These are phyloP conservation scores for Myopa testacea DNA, from an alignment of 2,888 invertebrate species.

Conservation along the genomic window DNA sequence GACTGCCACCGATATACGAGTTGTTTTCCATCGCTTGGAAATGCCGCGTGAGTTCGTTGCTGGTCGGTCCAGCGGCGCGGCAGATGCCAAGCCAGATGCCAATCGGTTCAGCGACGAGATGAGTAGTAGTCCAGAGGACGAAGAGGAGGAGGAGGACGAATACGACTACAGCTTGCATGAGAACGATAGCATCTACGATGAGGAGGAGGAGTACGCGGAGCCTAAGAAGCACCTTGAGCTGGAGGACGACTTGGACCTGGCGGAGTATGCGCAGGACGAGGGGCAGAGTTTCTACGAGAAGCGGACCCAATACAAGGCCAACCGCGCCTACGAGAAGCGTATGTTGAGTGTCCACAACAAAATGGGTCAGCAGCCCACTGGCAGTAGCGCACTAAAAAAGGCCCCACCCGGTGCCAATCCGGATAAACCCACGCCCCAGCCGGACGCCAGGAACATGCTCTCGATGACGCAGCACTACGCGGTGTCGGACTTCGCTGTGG, in stretches of 20 bases:
- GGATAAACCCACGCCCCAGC: constrained; percentile 31
- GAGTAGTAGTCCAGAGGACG: constrained; percentile 57
- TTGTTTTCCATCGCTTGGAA: constrained; percentile 91
- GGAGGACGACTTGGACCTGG: constrained; percentile 56
- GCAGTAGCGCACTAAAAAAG: not conserved
- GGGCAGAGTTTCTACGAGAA: constrained; percentile 53
- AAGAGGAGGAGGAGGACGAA: constrained; percentile 51
- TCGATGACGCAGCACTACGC: constrained; percentile 84
- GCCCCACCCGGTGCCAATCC: not conserved
- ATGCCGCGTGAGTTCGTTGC: constrained; percentile 72
- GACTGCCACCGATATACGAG: constrained; percentile 96
- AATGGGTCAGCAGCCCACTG: constrained; percentile 56
- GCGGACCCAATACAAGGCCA: constrained; percentile 45
- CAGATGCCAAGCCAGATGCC: constrained; percentile 53
- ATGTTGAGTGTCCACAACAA: not conserved
- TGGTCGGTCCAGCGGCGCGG: constrained; percentile 42
- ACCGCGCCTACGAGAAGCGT: constrained; percentile 55
- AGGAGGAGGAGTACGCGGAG: constrained; percentile 60
- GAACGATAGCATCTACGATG: constrained; percentile 57
- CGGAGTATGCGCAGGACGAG: constrained; percentile 58
- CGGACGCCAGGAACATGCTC: constrained; percentile 60
- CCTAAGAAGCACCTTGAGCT: constrained; percentile 61
- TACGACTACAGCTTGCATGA: constrained; percentile 60
- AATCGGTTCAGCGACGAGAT: constrained; percentile 65
- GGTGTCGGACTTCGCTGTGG: constrained; percentile 96